Conservation (phyloP, 2,797 vertebrate species). For the Molossus molossus region DNA sequence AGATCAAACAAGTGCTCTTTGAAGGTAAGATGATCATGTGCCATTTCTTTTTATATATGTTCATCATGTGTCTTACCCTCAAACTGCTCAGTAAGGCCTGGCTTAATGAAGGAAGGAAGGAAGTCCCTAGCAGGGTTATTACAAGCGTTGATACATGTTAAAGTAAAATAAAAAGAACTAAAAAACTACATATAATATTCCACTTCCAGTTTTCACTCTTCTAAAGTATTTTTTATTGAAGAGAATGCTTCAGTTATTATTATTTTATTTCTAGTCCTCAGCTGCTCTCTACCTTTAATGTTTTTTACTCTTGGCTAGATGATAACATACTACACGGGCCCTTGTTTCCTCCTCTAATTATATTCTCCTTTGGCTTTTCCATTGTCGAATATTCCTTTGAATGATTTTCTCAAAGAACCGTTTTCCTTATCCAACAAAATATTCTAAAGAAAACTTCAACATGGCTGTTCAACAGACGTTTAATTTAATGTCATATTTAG, state of each 20-base stretch:
- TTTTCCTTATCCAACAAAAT: neutral
- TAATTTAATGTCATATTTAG: slow-evolving; percentile 24
- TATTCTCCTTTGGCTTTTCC: neutral
- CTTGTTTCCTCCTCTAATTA: neutral
- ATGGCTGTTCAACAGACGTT: slow-evolving; percentile 22
- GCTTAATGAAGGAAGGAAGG: neutral
- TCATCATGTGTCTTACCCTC: neutral
- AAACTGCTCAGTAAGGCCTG: neutral
- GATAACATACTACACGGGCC: neutral
- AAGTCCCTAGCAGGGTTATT: neutral
- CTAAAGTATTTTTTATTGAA: neutral
- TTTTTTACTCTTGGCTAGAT: neutral
- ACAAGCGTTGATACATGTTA: neutral
- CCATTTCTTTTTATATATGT: neutral
- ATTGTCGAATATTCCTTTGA: slow-evolving; percentile 40
- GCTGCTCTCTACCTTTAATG: neutral
- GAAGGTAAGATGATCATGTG: neutral
- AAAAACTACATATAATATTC: neutral
- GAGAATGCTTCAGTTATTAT: neutral
- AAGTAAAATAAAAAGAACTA: slow-evolving; percentile 21
- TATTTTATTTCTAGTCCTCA: neutral
- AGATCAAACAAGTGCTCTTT: neutral
- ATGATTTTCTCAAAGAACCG: neutral
- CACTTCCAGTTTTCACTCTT: slow-evolving; percentile 2
- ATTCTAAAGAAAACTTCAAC: slow-evolving; percentile 37